Percentiles rank a stretch among this genome's conserved stretches.
Conservation (phyloP, 2,888 invertebrate genomes). For the Acanthacorydalis orientalis region DNA sequence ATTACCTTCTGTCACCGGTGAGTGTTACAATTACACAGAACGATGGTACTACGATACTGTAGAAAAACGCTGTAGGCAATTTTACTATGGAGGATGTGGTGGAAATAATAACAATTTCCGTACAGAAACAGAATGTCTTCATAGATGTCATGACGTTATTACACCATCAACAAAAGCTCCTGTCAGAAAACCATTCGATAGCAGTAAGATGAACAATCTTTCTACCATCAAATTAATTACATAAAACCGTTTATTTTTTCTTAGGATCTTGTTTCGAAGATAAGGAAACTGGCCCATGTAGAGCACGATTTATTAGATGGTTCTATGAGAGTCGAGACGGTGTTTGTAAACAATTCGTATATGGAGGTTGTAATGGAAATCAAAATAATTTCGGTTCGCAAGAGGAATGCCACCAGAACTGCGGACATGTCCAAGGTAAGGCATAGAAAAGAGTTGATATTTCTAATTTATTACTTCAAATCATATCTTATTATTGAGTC, state of each 20-base stretch:
- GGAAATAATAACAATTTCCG: slow-evolving; percentile 82
- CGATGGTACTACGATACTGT: slow-evolving; percentile 74
- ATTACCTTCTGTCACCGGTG: slow-evolving; percentile 57
- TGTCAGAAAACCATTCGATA: not conserved
- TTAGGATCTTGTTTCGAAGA: slow-evolving; percentile 52
- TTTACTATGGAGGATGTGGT: slow-evolving; percentile 81
- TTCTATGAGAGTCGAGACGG: slow-evolving; percentile 55
- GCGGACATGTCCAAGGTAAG: slow-evolving; percentile 43
- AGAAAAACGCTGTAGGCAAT: slow-evolving; percentile 55
- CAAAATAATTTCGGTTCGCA: slow-evolving; percentile 55
- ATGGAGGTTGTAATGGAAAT: slow-evolving; percentile 71
- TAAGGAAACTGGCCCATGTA: slow-evolving; percentile 51
- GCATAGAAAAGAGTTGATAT: no score
- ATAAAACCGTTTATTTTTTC: slow-evolving; percentile 9
- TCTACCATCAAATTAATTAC: not conserved
- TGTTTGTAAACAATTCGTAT: slow-evolving; percentile 61
- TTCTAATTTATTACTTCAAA: no score
- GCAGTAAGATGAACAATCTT: not conserved
- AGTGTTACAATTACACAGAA: slow-evolving; percentile 55
- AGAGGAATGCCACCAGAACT: slow-evolving; percentile 53
- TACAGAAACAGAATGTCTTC: slow-evolving; percentile 45
- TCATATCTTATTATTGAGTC: no score
- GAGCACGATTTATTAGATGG: slow-evolving; percentile 39
- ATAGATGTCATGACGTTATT: slow-evolving; percentile 35
- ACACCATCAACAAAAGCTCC: not conserved